phyloP scores from a whole-genome alignment of 2,797 vertebrate species.

The Holocentrus rufus region DNA sequence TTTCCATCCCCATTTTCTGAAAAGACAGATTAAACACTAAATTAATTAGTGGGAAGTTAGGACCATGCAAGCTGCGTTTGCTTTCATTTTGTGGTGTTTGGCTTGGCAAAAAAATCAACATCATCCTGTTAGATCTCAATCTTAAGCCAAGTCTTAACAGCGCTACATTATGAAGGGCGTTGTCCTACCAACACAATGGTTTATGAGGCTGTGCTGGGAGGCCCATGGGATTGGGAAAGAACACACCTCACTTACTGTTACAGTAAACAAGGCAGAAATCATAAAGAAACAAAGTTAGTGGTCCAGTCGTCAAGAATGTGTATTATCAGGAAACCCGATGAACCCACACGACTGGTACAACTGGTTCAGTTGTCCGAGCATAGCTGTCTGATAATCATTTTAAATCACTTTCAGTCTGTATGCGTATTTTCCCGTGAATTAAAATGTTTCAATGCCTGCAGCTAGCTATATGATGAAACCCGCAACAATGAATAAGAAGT shows the following conservation, averaged over 20 bases:
- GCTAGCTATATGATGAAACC: background rate
- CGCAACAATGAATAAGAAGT: slow-evolving; percentile 3
- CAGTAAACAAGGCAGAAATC: background rate
- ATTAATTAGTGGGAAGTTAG: rapidly evolving
- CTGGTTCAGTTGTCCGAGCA: too few relatives aligned
- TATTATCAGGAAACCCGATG: background rate
- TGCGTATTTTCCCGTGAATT: rapidly evolving
- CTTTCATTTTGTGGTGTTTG: background rate
- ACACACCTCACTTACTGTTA: slow-evolving; percentile 7
- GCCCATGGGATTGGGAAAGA: slow-evolving; percentile 7
- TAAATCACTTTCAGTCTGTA: rapidly evolving
- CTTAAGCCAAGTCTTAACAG: too few relatives aligned
- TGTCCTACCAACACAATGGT: background rate
- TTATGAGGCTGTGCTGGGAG: background rate
- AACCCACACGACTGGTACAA: slow-evolving; percentile 7
- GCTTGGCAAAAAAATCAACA: too few relatives aligned
- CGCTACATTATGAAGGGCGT: slow-evolving; percentile 27
- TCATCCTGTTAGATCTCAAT: too few relatives aligned
- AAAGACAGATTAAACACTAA: slow-evolving; percentile 43
- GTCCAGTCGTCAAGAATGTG: background rate
- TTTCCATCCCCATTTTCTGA: slow-evolving; percentile 90
- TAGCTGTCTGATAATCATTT: too few relatives aligned
- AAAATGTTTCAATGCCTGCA: too few relatives aligned
- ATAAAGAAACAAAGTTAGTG: background rate
- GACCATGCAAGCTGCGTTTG: background rate